These are phyloP conservation scores for Halichondria panicea DNA, from an alignment of 37 sponge, comb jelly and placozoan species.

Conservation along the genomic window DNA sequence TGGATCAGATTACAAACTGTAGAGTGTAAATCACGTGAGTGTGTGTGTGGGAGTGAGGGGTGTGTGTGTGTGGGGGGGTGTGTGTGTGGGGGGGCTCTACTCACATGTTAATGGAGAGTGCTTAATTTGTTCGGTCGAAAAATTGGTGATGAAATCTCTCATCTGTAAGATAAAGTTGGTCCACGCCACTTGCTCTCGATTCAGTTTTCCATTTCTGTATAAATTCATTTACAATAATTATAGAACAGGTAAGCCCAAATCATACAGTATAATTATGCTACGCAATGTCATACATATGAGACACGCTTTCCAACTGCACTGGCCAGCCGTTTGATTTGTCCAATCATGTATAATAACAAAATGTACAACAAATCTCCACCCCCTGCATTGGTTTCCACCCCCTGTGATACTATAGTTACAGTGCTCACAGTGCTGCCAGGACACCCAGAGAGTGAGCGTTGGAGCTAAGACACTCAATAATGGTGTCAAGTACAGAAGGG, in stretches of 20 bases:
- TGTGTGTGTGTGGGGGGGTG: background rate
- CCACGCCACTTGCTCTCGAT: conserved; percentile 26
- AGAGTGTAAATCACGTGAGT: background rate
- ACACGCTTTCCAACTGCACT: no score
- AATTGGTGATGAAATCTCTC: conserved; percentile 25
- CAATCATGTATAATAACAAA: no score
- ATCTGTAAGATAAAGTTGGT: conserved; percentile 27
- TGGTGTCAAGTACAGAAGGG: conserved; percentile 36
- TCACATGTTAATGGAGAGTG: conserved; percentile 29
- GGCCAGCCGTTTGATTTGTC: no score
- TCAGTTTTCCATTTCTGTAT: no score
- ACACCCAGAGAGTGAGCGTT: conserved; percentile 49
- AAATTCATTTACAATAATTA: no score
- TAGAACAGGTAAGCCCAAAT: no score
- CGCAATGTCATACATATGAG: no score
- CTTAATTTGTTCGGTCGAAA: conserved; percentile 20
- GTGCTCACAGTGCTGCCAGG: conserved; percentile 53
- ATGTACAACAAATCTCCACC: no score
- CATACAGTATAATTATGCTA: no score
- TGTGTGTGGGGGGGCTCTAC: background rate
- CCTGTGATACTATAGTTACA: no score
- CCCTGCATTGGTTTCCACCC: no score
- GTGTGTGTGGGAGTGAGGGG: background rate
- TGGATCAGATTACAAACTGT: conserved; percentile 62
- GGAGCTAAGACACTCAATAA: conserved; percentile 36